Percentiles rank a stretch among this genome's conserved stretches.
phyloP scores from a whole-genome alignment of 2,888 invertebrate genomes.

The Phragmatobia fuliginosa region DNA sequence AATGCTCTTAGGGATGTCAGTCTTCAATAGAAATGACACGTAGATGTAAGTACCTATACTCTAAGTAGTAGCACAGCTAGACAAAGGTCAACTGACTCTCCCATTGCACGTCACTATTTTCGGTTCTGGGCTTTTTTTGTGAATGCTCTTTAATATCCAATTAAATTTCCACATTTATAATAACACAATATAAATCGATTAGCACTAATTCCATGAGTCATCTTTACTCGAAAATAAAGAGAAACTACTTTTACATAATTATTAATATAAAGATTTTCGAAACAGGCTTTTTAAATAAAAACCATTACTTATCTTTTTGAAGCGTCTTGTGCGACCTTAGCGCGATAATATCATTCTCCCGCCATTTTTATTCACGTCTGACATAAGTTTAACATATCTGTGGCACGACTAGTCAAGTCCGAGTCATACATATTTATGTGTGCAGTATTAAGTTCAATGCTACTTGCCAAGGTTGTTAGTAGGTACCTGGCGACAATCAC shows the following conservation, averaged over 20 bases:
- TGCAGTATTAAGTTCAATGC: conserved; percentile 58
- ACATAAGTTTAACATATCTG: conserved; percentile 19
- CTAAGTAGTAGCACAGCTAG: too few species aligned
- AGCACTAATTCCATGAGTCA: background rate
- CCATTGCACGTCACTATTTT: too few species aligned
- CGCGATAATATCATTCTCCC: background rate
- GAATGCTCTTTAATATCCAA: too few species aligned
- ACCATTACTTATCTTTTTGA: background rate
- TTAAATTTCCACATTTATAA: too few species aligned
- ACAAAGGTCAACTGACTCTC: too few species aligned
- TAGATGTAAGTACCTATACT: too few species aligned
- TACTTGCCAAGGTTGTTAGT: conserved; percentile 56
- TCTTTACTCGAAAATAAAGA: background rate
- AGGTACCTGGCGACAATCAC: conserved; percentile 32
- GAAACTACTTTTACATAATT: background rate
- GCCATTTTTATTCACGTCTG: conserved; percentile 14
- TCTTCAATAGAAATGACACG: too few species aligned
- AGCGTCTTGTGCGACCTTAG: background rate
- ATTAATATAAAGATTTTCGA: background rate
- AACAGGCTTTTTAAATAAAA: background rate
- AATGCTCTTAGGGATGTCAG: background rate
- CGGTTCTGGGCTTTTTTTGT: too few species aligned
- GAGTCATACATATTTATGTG: conserved; percentile 23
- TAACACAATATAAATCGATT: background rate
- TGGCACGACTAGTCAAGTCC: conserved; percentile 19